Evolutionary conservation across 2,888 invertebrate species (phyloP), one percentile per base, ranked within the genome.

Genomic region (Lasius fuliginosus): DNA sequence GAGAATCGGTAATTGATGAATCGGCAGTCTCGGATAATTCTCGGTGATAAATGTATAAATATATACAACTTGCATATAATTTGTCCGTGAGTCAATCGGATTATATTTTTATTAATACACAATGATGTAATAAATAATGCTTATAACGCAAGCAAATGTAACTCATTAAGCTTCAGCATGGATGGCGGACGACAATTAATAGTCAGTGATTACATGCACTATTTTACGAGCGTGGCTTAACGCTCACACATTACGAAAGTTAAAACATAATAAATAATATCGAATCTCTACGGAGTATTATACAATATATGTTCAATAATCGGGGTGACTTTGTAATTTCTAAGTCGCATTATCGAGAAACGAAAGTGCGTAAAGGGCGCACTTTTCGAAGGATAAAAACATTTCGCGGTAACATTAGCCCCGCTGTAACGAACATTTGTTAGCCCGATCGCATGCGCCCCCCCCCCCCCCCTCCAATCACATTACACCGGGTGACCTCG

Each of bases 401-500:
- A 65, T 33, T 40, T 11, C 42, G n/a, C 46, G 67, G 15, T 42
- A 62, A 60, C 36, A 60, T 82, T 82, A 82, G 33, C n/a, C n/a
- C 8, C 42, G 56, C 40, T 30, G 79, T 60, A 60, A 82, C 33
- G 56, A 82, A 76, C 42, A 27, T 82, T 82, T 49, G 82, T 82
- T 79, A 67, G 90, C 76, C 82, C 87, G 87, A 90, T 87, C 89
- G 85, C 90, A 90, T 89, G 90, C 76, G 86, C 85, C 86, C 85
- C 84, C 86, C 73, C 77, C 82, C 87, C 3, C 11, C 18, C 6
- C 49, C 1, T 5, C 90, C 92, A 88, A 92, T 92, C 92, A 90
- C 90, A 92, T 92, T 93, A 93, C 86, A 85, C 84, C 49, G n/a
- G 82, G 85, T 76, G 85, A 79, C 68, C 86, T 83, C 89, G 86